Evolutionary conservation across 1,140 invertebrate species (phyloP), one percentile per base, ranked within the genome.

Genomic region (Sycophila sp.): DNA sequence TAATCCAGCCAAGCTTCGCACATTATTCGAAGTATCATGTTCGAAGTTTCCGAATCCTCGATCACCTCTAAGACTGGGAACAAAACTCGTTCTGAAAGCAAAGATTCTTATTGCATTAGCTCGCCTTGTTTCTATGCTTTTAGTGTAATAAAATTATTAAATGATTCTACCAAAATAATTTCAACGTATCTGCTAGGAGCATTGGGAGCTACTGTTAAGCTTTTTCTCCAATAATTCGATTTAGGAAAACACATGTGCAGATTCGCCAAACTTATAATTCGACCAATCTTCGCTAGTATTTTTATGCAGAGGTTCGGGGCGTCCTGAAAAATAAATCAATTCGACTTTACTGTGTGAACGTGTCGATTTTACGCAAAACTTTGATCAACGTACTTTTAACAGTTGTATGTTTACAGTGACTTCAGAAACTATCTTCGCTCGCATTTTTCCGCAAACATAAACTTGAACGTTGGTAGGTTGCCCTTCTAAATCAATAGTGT

Each of bases 1-100:
- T 94, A 92, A 81, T 95, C 92, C 32, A 95, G 83, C 93, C 93
- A 94, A 1, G 93, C 91, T 79, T 94, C 93, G 77, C 93, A 94
- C 85, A 94, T 92, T 38, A 94, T 90, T 78, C 90, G 89, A 2
- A 95, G 81, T 34, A 94, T 89, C 87, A 94, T 92, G 75, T 93
- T 93, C 1, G 91, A 89, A 8, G 92, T 91, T 17, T 89, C 83
- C 47, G 90, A 87, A 77, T 94, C 92, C 55, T 90, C 88, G 2
- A 92, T 92, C 36, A 93, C 92, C 73, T 89, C 87, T 64, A 93
- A 83, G 10, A 93, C 91, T 8, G 93, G 93, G 47, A 91, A 80
- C 56, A 94, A 80, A 72, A 95, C 90, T 83, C 89, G 89, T 80
- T 93, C 93, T 93, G 77, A 53, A 88, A 87, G 36, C 2, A 17